These are phyloP conservation scores for Coptotermes formosanus DNA, from an alignment of 1,140 invertebrate genomes.

Conservation along the genomic window DNA sequence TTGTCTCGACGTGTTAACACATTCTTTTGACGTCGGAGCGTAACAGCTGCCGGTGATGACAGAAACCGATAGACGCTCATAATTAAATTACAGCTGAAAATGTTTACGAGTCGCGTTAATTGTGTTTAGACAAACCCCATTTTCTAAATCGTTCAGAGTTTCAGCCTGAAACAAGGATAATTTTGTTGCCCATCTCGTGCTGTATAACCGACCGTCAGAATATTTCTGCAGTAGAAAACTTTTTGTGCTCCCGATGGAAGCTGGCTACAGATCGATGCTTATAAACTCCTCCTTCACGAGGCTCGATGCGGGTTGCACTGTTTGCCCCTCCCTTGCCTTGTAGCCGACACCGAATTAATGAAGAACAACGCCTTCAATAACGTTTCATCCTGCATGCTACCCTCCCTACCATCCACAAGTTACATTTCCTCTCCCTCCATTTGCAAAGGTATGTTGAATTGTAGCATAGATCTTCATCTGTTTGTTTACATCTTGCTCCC, in stretches of 20 bases:
- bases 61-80: too few relatives aligned
- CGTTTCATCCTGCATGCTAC: neutral
- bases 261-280: slow-evolving; percentile 23
- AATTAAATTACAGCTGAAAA: too few relatives aligned
- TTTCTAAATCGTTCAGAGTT: too few relatives aligned
- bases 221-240: neutral
- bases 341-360: slow-evolving; percentile 28
- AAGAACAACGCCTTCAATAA: slow-evolving; percentile 24
- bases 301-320: neutral
- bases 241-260: neutral
- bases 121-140: too few relatives aligned
- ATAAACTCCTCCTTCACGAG: slow-evolving; percentile 20
- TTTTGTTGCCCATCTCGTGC: too few relatives aligned
- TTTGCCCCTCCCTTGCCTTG: slow-evolving; percentile 11
- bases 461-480: slow-evolving; percentile 22
- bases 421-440: neutral
- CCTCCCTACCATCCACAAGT: neutral
- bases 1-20: too few relatives aligned
- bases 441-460: neutral
- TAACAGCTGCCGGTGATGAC: too few relatives aligned
- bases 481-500: neutral
- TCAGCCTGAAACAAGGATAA: too few relatives aligned
- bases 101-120: too few relatives aligned
- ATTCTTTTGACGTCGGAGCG: too few relatives aligned
- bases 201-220: neutral